Conservation (phyloP, 2,888 invertebrate genomes). For the Keiferia lycopersicella region DNA sequence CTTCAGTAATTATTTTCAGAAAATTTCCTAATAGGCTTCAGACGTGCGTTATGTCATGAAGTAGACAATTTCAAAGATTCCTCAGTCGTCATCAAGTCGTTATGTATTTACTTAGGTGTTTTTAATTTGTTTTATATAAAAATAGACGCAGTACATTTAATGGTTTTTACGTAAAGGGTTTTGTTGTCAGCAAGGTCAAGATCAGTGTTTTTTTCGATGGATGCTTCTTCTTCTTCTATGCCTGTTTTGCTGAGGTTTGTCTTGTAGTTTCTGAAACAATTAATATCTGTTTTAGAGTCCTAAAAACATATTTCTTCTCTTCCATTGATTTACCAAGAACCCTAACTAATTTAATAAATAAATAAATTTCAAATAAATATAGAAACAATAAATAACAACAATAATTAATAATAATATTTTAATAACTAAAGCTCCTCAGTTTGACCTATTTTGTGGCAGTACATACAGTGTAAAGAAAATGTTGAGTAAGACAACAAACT, state of each 20-base stretch:
- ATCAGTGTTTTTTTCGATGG: background rate
- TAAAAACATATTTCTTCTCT: too few species aligned
- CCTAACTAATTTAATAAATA: too few species aligned
- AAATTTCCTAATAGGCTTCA: slow-evolving; percentile 20
- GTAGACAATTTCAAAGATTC: background rate
- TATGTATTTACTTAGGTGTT: slow-evolving; percentile 14
- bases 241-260: slow-evolving; percentile 10
- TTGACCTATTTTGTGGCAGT: too few species aligned
- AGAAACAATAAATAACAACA: too few species aligned
- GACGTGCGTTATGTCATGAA: slow-evolving; percentile 8
- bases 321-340: too few species aligned
- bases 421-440: too few species aligned
- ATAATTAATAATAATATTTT: too few species aligned
- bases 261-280: slow-evolving; percentile 15
- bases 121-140: background rate
- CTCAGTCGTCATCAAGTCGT: background rate
- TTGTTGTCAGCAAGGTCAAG: background rate
- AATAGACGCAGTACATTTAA: slow-evolving; percentile 1
- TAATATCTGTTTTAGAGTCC: background rate
- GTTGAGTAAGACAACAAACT: too few species aligned
- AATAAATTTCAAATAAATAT: too few species aligned
- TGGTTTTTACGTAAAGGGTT: slow-evolving; percentile 8
- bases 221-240: background rate
- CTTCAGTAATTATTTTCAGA: slow-evolving; percentile 17
- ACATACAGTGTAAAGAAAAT: too few species aligned